These are phyloP conservation scores for Heliconius aoede DNA, from an alignment of 2,888 invertebrate genomes.

Conservation along the genomic window DNA sequence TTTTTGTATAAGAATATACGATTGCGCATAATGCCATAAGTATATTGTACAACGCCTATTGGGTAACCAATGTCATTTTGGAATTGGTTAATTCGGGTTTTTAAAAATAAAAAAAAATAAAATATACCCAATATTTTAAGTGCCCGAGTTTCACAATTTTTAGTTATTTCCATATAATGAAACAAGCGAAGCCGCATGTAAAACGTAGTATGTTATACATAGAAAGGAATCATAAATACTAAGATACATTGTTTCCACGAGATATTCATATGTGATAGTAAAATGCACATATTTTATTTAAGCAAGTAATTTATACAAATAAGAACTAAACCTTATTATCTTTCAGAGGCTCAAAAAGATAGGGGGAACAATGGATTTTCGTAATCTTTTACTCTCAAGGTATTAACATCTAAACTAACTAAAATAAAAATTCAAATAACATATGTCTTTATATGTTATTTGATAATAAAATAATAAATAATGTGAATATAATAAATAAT, in stretches of 20 bases:
- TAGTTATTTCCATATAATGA: too few species aligned
- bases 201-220: too few species aligned
- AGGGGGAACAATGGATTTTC: background rate
- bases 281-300: background rate
- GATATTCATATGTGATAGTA: background rate
- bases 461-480: too few species aligned
- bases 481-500: background rate
- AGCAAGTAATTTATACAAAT: background rate
- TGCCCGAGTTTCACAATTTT: too few species aligned
- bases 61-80: too few species aligned
- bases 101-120: too few species aligned
- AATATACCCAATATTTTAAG: too few species aligned
- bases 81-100: too few species aligned
- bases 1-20: background rate
- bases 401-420: background rate
- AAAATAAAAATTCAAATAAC: background rate
- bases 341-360: background rate
- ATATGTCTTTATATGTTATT: background rate
- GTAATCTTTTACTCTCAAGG: background rate
- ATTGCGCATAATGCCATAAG: background rate
- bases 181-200: too few species aligned
- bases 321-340: constrained; percentile 9
- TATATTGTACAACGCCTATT: background rate
- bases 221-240: background rate
- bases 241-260: background rate